Percentiles rank a stretch among this genome's conserved stretches.
Conservation (phyloP, 1,140 invertebrate genomes). For the Heliconius melpomene region DNA sequence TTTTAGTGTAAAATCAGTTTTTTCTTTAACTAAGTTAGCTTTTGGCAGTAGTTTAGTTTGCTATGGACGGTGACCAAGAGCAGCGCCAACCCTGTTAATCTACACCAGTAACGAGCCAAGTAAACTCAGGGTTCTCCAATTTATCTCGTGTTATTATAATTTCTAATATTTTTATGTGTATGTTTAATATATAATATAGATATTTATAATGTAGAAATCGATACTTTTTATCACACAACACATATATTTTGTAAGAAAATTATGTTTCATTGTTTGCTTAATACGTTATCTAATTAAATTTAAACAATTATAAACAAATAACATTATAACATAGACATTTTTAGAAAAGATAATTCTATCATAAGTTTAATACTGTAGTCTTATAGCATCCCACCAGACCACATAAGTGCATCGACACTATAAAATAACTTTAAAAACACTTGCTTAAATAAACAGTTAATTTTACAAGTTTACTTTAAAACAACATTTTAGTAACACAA, state of each 20-base stretch:
- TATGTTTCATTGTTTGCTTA: too few relatives aligned
- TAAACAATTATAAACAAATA: background rate
- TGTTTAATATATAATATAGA: too few relatives aligned
- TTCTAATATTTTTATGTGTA: background rate
- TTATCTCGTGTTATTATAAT: background rate
- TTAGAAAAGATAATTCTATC: background rate
- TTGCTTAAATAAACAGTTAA: background rate
- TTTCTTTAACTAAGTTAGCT: conserved; percentile 6
- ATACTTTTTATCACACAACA: too few relatives aligned
- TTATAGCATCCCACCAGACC: background rate
- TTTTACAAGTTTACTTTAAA: background rate
- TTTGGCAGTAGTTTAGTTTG: conserved; percentile 25
- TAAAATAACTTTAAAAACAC: background rate
- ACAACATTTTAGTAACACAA: background rate
- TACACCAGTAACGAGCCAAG: conserved; percentile 26
- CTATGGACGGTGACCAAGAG: conserved; percentile 28
- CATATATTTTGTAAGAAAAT: too few relatives aligned
- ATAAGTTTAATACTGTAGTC: background rate
- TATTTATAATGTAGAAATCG: too few relatives aligned
- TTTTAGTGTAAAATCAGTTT: background rate
- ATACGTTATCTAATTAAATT: too few relatives aligned
- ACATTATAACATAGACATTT: background rate
- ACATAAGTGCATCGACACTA: conserved; percentile 9
- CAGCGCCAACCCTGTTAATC: conserved; percentile 26
- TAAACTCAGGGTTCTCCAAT: background rate